Evolutionary conservation across 2,888 invertebrate species (phyloP).

Genomic region (Apeira syringaria): DNA sequence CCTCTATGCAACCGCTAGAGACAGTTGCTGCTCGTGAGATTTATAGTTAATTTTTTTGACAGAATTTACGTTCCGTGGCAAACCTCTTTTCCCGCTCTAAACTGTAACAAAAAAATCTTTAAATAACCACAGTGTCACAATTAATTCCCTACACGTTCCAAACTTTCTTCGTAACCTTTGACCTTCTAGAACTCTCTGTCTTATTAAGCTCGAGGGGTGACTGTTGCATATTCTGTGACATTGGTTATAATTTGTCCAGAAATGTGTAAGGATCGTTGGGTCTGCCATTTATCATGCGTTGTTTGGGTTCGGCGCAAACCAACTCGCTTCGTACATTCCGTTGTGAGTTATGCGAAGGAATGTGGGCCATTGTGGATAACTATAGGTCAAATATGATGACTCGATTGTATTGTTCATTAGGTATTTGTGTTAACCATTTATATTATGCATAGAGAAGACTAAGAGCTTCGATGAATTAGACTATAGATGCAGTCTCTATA

Average conservation of each 20-base stretch:
- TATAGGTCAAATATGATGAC: background rate
- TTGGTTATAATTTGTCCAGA: background rate
- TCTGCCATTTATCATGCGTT: slow-evolving; percentile 2
- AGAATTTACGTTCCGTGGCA: too few species aligned
- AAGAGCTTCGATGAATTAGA: too few species aligned
- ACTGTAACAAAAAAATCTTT: too few species aligned
- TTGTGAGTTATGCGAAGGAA: slow-evolving; percentile 1
- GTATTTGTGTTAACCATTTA: too few species aligned
- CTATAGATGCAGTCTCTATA: too few species aligned
- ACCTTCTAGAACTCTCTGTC: background rate
- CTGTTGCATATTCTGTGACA: background rate
- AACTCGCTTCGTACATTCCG: background rate
- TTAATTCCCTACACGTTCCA: background rate
- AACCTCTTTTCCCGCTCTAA: too few species aligned
- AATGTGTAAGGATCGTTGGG: slow-evolving; percentile 2
- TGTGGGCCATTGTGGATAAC: background rate
- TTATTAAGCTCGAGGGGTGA: background rate
- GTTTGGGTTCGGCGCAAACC: background rate
- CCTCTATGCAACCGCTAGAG: too few species aligned
- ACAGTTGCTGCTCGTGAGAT: too few species aligned
- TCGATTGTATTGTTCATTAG: background rate
- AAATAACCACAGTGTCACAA: too few species aligned
- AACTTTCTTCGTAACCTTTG: background rate
- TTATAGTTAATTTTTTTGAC: too few species aligned
- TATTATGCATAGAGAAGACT: too few species aligned